Conservation (phyloP, 2,888 invertebrate species). For the Eremobia ochroleuca region DNA sequence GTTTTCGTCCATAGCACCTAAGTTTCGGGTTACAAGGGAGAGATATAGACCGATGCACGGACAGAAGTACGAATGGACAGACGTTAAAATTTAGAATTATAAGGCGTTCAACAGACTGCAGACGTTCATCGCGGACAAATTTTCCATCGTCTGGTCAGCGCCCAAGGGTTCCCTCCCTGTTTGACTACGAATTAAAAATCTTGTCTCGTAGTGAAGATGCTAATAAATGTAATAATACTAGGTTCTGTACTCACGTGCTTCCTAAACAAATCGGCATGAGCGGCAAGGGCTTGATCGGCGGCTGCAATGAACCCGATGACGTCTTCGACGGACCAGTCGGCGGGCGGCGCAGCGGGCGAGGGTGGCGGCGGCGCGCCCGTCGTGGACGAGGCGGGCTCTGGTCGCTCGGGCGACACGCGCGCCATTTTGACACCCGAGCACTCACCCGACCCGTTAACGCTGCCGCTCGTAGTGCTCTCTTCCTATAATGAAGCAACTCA, state of each 20-base stretch:
- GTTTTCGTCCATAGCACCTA: neutral
- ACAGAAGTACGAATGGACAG: neutral
- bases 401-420: conserved; percentile 90
- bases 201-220: neutral
- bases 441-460: conserved; percentile 62
- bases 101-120: neutral
- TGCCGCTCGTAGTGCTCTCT: conserved; percentile 59
- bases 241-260: conserved; percentile 94
- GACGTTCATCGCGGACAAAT: neutral
- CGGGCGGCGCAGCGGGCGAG: conserved; percentile 89
- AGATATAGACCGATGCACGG: neutral
- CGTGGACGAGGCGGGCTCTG: conserved; percentile 93
- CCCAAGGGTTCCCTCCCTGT: neutral
- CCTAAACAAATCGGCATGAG: conserved; percentile 97
- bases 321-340: conserved; percentile 98
- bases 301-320: conserved; percentile 97
- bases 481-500: conserved; percentile 67
- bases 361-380: conserved; percentile 90
- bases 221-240: conserved; percentile 3
- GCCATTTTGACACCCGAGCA: conserved; percentile 79
- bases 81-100: neutral
- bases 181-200: neutral
- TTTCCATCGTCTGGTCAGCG: neutral
- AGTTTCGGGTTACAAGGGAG: neutral
- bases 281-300: conserved; percentile 95